These are phyloP conservation scores for Pristionchus entomophagus DNA, from an alignment of 2,888 invertebrate genomes.

Conservation along the genomic window DNA sequence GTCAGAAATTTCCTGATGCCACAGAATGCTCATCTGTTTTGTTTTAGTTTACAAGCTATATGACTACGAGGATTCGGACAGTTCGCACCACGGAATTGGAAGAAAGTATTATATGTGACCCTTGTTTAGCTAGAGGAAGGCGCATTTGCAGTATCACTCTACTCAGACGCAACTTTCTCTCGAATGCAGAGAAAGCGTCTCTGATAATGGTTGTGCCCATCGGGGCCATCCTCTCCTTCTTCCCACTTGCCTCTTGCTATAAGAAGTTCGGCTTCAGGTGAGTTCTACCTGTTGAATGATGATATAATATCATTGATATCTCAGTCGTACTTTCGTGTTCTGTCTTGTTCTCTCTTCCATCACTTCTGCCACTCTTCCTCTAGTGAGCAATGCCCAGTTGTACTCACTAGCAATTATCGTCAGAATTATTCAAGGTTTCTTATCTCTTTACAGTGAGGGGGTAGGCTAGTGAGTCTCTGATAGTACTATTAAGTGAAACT, in stretches of 20 bases:
- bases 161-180: slow-evolving; percentile 48
- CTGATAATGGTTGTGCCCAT: slow-evolving; percentile 57
- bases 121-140: no score
- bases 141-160: background rate
- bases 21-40: background rate
- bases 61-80: slow-evolving; percentile 14
- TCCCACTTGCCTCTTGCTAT: slow-evolving; percentile 46
- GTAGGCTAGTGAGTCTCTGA: no score
- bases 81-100: background rate
- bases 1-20: slow-evolving; percentile 48
- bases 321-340: slow-evolving; percentile 59
- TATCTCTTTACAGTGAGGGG: no score
- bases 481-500: no score
- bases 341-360: slow-evolving; percentile 57
- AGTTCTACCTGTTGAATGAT: background rate
- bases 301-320: no score
- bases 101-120: no score
- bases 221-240: slow-evolving; percentile 56
- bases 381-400: slow-evolving; percentile 56
- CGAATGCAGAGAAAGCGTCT: slow-evolving; percentile 57
- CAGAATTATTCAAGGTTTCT: slow-evolving; percentile 59
- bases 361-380: slow-evolving; percentile 57
- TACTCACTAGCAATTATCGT: slow-evolving; percentile 59
- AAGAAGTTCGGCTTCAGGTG: slow-evolving; percentile 45
- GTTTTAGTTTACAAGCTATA: slow-evolving; percentile 19